These are phyloP conservation scores for Sebastiscus tertius DNA, from an alignment of 2,797 vertebrate genomes.

Conservation along the genomic window DNA sequence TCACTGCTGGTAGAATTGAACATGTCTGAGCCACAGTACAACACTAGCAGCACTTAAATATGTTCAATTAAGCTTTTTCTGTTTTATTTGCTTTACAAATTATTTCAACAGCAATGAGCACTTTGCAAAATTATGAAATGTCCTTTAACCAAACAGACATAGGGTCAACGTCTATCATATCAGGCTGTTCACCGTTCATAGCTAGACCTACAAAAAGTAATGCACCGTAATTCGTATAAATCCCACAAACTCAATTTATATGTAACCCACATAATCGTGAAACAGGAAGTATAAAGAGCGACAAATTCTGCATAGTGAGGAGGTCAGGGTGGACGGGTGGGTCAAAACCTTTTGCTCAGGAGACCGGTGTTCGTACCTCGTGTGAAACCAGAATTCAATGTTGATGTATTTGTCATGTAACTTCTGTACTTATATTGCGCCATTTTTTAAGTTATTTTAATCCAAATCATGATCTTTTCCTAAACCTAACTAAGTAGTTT, in stretches of 20 bases:
- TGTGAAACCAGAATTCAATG: neutral
- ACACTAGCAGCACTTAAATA: neutral
- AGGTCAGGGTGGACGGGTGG: neutral
- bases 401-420: neutral
- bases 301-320: neutral
- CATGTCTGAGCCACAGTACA: slow-evolving; percentile 10
- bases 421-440: neutral
- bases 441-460: neutral
- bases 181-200: neutral
- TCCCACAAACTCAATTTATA: neutral
- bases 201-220: neutral
- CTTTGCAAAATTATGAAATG: neutral
- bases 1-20: slow-evolving; percentile 32
- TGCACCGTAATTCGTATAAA: neutral
- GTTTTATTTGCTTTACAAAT: slow-evolving; percentile 2
- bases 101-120: neutral
- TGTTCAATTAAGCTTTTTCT: neutral
- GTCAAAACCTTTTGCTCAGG: neutral
- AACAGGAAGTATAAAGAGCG: neutral
- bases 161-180: neutral
- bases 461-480: neutral
- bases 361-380: neutral
- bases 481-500: neutral
- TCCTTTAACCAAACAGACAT: neutral
- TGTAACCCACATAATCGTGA: neutral